Evolutionary conservation across 1,140 invertebrate species (phyloP), one percentile per base, ranked within the genome.

Genomic region (Eciton burchellii): DNA sequence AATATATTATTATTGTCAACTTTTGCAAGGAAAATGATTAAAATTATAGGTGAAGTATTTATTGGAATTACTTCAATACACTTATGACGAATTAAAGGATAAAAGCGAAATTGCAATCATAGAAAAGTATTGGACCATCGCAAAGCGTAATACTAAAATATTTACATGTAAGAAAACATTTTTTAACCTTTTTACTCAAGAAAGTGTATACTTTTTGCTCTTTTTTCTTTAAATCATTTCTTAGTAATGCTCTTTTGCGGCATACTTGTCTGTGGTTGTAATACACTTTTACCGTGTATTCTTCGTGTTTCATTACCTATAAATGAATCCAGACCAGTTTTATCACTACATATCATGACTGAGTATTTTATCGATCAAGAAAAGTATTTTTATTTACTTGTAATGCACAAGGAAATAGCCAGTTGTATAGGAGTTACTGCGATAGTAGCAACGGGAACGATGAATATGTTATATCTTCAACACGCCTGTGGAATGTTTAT

Each of bases 401-500:
- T 77, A 26, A 5, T 77, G 5, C 47, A 77, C 26, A 14, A 29
- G 12, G 21, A 77, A 9, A 6, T 16, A 26, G 60, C 35, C 21
- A 54, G 41, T 19, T 66, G 21, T 12, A 26, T 77, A 41, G 73
- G 60, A n/a, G 0, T 0, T 0, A 12, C 24, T n/a, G 35, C 35
- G 26, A 2, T 26, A 4, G 0, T 77, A 43, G 73, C 45, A 5
- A 54, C 47, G 14, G 73, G 47, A 43, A 16, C 62, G 29, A 54
- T 66, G 16, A 24, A 24, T 9, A 19, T 66, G n/a, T 12, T 0
- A 8, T 77, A 26, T 43, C 11, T 54, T 11, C 62, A 66, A 54
- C 47, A 77, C 26, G 35, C 29, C 4, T 77, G 73, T 3, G 73
- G 60, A 43, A 77, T 77, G 73, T 66, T 77, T n/a, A 54, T 41